A percentile compares a stretch with the other conserved stretches of the same genome.
Conservation (phyloP, 2,797 vertebrate species). For the Sebastes alutus region DNA sequence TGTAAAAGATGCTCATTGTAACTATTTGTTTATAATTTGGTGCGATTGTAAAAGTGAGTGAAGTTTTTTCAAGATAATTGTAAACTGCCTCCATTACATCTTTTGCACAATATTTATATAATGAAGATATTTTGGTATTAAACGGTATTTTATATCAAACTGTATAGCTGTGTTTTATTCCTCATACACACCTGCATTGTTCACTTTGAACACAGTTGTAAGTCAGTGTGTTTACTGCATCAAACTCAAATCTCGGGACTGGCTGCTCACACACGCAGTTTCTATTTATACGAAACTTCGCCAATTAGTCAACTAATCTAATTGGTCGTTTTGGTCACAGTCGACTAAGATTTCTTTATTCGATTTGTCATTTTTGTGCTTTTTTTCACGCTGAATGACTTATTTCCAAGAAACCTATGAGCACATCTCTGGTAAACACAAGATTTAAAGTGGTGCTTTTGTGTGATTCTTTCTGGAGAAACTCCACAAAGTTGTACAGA, state of each 20-base stretch:
- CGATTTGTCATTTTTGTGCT: no score
- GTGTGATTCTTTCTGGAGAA: no score
- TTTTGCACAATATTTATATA: slow-evolving; percentile 74
- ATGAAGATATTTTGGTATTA: slow-evolving; percentile 69
- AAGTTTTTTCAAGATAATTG: background rate
- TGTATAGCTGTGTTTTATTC: background rate
- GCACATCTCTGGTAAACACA: no score
- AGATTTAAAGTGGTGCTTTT: no score
- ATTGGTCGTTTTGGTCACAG: no score
- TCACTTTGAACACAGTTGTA: background rate
- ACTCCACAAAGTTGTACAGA: no score
- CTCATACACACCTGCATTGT: background rate
- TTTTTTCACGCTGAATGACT: no score
- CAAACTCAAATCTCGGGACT: slow-evolving; percentile 23
- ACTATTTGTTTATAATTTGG: background rate
- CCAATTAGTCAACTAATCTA: no score
- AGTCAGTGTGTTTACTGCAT: slow-evolving; percentile 22
- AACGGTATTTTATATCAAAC: slow-evolving; percentile 60
- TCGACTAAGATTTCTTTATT: no score
- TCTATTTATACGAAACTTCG: background rate
- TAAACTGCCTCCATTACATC: slow-evolving; percentile 16
- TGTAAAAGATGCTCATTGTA: background rate
- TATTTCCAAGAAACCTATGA: no score
- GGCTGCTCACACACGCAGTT: slow-evolving; percentile 6
- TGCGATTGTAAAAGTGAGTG: background rate